Evolutionary conservation across 2,888 invertebrate species (phyloP).

Genomic region (Noctua janthina): DNA sequence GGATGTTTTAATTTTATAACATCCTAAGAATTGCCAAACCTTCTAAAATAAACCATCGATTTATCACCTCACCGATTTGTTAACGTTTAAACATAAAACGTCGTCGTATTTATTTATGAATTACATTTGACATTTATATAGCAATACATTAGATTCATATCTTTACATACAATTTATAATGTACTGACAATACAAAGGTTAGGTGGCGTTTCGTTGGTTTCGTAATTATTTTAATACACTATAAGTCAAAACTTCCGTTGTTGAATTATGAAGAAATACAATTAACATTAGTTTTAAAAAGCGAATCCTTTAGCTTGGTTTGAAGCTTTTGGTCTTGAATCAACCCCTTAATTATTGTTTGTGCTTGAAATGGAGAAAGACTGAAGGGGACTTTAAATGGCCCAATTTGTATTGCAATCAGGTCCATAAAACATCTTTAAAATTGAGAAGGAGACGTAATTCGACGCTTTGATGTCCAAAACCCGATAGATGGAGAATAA

Average conservation of each 20-base stretch:
- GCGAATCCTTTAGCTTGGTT: slow-evolving; percentile 16
- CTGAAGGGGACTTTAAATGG: neutral
- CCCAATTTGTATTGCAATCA: neutral
- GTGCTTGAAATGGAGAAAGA: neutral
- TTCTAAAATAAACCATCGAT: slow-evolving; percentile 27
- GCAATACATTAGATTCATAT: slow-evolving; percentile 50
- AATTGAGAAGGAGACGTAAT: neutral
- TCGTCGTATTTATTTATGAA: slow-evolving; percentile 39
- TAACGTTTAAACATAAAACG: slow-evolving; percentile 19
- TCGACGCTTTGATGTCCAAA: neutral
- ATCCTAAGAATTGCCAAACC: slow-evolving; percentile 18
- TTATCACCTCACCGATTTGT: slow-evolving; percentile 53
- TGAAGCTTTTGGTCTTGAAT: slow-evolving; percentile 20
- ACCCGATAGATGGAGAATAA: neutral
- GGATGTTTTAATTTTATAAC: slow-evolving; percentile 8
- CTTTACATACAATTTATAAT: slow-evolving; percentile 43
- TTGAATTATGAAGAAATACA: slow-evolving; percentile 21
- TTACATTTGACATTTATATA: slow-evolving; percentile 51
- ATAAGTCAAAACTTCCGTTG: slow-evolving; percentile 53
- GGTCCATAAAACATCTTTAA: neutral
- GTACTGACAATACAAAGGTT: slow-evolving; percentile 41
- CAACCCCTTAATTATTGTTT: neutral
- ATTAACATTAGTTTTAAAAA: slow-evolving; percentile 42
- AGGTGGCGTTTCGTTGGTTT: slow-evolving; percentile 18
- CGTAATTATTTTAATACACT: slow-evolving; percentile 44